A percentile compares a stretch with the other conserved stretches of the same genome.
phyloP scores from a whole-genome alignment of 2,113 vertebrate genomes.

The Neogale vison region DNA sequence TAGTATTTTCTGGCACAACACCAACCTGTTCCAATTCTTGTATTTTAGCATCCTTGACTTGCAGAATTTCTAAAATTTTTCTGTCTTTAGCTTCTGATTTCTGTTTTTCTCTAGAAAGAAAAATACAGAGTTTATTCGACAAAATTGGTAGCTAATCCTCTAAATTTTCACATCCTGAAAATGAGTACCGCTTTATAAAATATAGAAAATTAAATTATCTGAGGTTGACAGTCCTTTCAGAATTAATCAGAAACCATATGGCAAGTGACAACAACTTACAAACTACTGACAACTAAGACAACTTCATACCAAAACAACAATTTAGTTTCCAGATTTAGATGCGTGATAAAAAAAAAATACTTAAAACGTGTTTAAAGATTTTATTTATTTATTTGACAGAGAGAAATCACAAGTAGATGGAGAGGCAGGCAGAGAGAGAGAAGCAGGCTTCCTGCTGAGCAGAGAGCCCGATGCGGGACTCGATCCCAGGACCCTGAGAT shows the following conservation, averaged over 20 bases:
- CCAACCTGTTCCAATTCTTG: conserved; percentile 92
- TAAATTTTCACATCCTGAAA: conserved; percentile 82
- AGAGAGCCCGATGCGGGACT: too few species aligned
- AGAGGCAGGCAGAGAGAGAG: too few species aligned
- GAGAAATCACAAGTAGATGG: too few species aligned
- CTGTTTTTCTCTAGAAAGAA: conserved; percentile 91
- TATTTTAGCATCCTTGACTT: conserved; percentile 92
- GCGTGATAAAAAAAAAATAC: background rate
- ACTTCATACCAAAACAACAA: conserved; percentile 78
- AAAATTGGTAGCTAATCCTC: conserved; percentile 81
- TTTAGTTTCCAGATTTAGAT: conserved; percentile 49
- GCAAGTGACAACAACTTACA: conserved; percentile 85
- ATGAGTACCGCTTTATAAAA: conserved; percentile 83
- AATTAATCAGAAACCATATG: conserved; percentile 86
- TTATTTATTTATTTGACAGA: too few species aligned
- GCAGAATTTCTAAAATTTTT: conserved; percentile 94
- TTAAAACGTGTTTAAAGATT: conserved; percentile 23
- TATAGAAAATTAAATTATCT: conserved; percentile 84
- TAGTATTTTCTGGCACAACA: conserved; percentile 67
- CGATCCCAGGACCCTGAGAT: too few species aligned
- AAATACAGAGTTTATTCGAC: conserved; percentile 78
- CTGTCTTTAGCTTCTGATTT: conserved; percentile 95
- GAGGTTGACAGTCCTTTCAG: conserved; percentile 78
- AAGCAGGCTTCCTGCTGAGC: too few species aligned
- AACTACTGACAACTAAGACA: conserved; percentile 78